phyloP scores from a whole-genome alignment of 2,888 invertebrate genomes.

The Harmothoe impar region DNA sequence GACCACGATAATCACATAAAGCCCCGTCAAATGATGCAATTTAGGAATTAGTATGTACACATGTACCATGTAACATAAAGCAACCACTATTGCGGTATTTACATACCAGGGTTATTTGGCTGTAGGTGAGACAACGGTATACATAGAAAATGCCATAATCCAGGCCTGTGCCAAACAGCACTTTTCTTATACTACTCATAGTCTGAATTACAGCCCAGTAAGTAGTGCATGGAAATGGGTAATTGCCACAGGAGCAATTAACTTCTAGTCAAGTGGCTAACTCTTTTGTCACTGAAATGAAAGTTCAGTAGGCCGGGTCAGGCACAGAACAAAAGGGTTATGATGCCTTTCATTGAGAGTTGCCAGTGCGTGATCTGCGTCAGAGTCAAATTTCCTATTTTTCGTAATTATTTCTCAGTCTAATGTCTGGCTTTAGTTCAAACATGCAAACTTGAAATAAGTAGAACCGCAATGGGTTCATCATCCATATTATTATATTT shows the following conservation, averaged over 20 bases:
- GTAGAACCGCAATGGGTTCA: not conserved
- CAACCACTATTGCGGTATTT: too few species aligned
- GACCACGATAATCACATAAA: too few species aligned
- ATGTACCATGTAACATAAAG: too few species aligned
- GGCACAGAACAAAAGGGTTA: not conserved
- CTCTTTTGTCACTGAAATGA: constrained; percentile 7
- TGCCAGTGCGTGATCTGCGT: not conserved
- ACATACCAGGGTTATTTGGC: too few species aligned
- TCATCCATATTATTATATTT: too few species aligned
- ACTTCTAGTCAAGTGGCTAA: constrained; percentile 13
- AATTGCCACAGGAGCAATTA: constrained; percentile 17
- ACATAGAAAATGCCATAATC: too few species aligned
- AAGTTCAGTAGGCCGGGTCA: not conserved
- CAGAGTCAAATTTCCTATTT: not conserved
- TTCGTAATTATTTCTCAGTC: not conserved
- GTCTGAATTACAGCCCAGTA: not conserved
- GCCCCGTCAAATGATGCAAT: too few species aligned
- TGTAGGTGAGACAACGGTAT: too few species aligned
- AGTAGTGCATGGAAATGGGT: constrained; percentile 50
- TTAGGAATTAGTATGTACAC: too few species aligned
- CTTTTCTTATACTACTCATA: not conserved
- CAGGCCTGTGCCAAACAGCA: not conserved
- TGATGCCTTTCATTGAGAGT: not conserved
- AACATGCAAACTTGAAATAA: not conserved
- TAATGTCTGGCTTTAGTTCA: not conserved